Percentiles rank a stretch among this genome's conserved stretches.
Evolutionary conservation across 2,113 vertebrate genomes (phyloP).

Genomic region (Diadophis punctatus): DNA sequence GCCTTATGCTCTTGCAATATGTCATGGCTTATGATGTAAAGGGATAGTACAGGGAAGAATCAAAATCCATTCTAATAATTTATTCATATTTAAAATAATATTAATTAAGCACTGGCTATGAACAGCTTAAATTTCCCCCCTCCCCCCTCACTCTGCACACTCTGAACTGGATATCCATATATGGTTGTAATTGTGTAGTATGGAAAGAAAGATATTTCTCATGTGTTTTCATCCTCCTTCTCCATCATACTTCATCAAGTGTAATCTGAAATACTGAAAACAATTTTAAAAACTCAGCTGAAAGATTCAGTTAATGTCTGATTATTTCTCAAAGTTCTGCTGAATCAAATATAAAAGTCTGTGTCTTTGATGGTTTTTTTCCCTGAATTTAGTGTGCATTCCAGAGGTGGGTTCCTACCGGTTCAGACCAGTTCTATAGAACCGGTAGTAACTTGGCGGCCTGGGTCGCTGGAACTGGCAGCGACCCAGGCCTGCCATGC

Average conservation of each 20-base stretch:
- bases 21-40: not conserved
- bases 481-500: too few relatives aligned
- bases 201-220: not conserved
- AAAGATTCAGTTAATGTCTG: not conserved
- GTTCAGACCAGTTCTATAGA: too few relatives aligned
- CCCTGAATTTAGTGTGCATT: not conserved
- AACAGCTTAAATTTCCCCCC: not conserved
- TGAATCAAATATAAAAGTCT: not conserved
- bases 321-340: not conserved
- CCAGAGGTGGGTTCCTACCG: too few relatives aligned
- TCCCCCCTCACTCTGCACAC: not conserved
- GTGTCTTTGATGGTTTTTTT: too few relatives aligned
- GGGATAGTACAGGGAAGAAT: not conserved
- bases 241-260: not conserved
- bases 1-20: not conserved
- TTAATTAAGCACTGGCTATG: not conserved
- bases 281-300: not conserved
- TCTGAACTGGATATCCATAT: not conserved
- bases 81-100: not conserved
- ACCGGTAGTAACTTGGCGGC: too few relatives aligned
- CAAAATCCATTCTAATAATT: not conserved
- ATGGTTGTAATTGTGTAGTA: not conserved
- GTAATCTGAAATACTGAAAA: not conserved
- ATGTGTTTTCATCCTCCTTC: not conserved
- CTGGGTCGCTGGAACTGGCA: too few relatives aligned